A percentile compares a stretch with the other conserved stretches of the same genome.
These are phyloP conservation scores for Schizotus pectinicornis DNA, from an alignment of 2,888 invertebrate genomes.

Conservation along the genomic window DNA sequence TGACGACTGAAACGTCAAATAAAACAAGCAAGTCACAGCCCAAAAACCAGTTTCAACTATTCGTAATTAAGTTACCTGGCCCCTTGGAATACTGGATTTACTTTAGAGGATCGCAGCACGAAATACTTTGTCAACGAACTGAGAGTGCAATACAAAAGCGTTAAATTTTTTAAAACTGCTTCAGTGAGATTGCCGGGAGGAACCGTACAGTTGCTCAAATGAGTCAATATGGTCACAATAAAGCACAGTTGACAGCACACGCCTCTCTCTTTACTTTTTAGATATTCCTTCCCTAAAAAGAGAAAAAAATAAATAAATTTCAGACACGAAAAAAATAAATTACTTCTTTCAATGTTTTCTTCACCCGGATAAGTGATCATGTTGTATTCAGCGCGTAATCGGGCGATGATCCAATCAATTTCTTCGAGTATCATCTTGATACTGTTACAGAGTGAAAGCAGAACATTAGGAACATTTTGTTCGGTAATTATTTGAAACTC, in stretches of 20 bases:
- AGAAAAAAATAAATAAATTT: no score
- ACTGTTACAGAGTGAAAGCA: slow-evolving; percentile 52
- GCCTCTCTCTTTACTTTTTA: slow-evolving; percentile 63
- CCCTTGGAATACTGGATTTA: slow-evolving; percentile 60
- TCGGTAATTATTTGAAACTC: slow-evolving; percentile 56
- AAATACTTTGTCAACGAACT: slow-evolving; percentile 68
- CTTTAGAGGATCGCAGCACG: slow-evolving; percentile 58
- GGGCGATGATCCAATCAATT: slow-evolving; percentile 54
- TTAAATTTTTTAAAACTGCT: slow-evolving; percentile 63
- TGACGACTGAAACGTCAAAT: not conserved
- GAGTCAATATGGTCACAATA: slow-evolving; percentile 61
- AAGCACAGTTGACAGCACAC: slow-evolving; percentile 66
- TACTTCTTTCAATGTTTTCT: slow-evolving; percentile 49
- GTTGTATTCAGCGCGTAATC: slow-evolving; percentile 55
- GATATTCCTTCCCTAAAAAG: slow-evolving; percentile 56
- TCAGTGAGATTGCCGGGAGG: slow-evolving; percentile 64
- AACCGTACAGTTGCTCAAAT: slow-evolving; percentile 61
- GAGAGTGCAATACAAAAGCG: slow-evolving; percentile 63
- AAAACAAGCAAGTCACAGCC: not conserved
- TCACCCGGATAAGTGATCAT: slow-evolving; percentile 48
- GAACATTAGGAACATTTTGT: slow-evolving; percentile 50
- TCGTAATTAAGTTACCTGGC: slow-evolving; percentile 62
- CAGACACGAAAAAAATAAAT: slow-evolving; percentile 36
- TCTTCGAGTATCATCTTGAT: slow-evolving; percentile 57
- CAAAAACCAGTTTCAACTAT: not conserved